A percentile compares a stretch with the other conserved stretches of the same genome.
Conservation (phyloP, 2,888 invertebrate genomes). For the Ectemnius continuus region DNA sequence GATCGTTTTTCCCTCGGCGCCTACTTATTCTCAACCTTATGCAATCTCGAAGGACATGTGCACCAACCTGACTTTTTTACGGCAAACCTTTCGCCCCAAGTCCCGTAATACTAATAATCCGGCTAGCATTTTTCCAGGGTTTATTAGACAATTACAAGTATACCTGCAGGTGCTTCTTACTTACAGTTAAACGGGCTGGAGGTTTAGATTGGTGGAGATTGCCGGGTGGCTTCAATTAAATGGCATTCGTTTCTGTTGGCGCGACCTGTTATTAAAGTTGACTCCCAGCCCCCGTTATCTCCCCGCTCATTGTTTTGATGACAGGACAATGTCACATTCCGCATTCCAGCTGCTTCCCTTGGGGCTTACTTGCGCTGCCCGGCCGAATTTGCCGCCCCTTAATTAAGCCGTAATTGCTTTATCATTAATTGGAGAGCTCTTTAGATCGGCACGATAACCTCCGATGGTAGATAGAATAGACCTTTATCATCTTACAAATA, state of each 20-base stretch:
- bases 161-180: too few species aligned
- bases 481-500: too few species aligned
- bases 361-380: conserved; percentile 6
- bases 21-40: conserved; percentile 1
- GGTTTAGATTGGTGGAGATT: too few species aligned
- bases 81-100: too few species aligned
- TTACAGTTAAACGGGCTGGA: too few species aligned
- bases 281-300: conserved; percentile 2
- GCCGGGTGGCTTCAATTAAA: background rate
- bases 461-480: background rate
- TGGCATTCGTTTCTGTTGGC: background rate
- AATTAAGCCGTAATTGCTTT: conserved; percentile 48
- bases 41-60: conserved; percentile 22
- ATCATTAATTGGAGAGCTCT: conserved; percentile 46
- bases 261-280: conserved; percentile 1
- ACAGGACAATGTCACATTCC: conserved; percentile 4
- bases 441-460: conserved; percentile 35
- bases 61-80: background rate
- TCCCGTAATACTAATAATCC: too few species aligned
- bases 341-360: conserved; percentile 18
- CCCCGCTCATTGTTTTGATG: background rate
- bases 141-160: too few species aligned
- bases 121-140: too few species aligned
- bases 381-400: conserved; percentile 24
- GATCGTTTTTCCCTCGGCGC: conserved; percentile 5